Percentiles rank a stretch among this genome's conserved stretches.
These are phyloP conservation scores for Melanotus villosus DNA, from an alignment of 2,888 invertebrate species.

Conservation along the genomic window DNA sequence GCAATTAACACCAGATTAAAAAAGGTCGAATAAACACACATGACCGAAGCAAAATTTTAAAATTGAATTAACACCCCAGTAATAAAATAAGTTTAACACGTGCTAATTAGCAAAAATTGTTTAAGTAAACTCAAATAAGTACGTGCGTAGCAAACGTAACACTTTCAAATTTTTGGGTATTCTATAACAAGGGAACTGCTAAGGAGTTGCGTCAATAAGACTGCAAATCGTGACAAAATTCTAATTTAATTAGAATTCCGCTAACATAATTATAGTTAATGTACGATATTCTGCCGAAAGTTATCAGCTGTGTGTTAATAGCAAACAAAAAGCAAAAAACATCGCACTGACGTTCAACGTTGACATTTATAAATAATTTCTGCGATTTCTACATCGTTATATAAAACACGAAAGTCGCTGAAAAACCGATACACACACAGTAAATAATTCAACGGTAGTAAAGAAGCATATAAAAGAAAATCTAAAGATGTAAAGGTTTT, in stretches of 20 bases:
- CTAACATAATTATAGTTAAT: not conserved
- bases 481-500: no score
- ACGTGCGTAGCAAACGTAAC: not conserved
- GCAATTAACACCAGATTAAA: not conserved
- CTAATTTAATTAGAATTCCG: conserved; percentile 10
- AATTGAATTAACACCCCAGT: not conserved
- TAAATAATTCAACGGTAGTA: no score
- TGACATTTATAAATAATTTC: conserved; percentile 14
- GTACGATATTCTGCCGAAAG: not conserved
- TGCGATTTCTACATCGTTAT: not conserved
- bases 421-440: no score
- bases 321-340: not conserved
- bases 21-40: conserved; percentile 4
- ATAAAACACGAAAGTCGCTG: not conserved
- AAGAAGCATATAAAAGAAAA: no score
- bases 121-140: not conserved
- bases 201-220: not conserved
- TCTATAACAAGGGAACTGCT: not conserved
- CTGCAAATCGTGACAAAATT: conserved; percentile 11
- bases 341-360: not conserved
- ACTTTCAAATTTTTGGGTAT: not conserved
- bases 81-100: not conserved
- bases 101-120: not conserved
- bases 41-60: not conserved
- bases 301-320: conserved; percentile 7